Percentiles rank a stretch among this genome's conserved stretches.
Evolutionary conservation across 1,140 invertebrate genomes (phyloP).

Genomic region (Gonioctena quinquepunctata): DNA sequence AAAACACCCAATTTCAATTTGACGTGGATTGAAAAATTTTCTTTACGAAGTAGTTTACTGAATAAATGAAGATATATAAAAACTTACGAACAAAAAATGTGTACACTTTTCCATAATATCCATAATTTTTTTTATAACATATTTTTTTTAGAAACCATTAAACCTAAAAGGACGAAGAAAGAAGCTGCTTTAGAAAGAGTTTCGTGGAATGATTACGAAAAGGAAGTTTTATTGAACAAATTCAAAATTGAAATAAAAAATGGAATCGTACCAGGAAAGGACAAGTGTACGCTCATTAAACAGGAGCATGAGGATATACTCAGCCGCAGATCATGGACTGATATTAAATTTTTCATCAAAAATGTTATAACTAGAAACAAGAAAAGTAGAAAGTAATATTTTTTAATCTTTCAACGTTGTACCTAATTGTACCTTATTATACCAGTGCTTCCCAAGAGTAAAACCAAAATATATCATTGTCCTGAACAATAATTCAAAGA

Average conservation of each 20-base stretch:
- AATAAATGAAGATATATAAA: not conserved
- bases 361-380: conserved; percentile 2
- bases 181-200: not conserved
- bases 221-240: not conserved
- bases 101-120: no score
- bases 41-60: not conserved
- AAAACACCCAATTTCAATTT: not conserved
- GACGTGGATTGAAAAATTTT: not conserved
- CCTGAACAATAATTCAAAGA: no score
- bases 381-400: not conserved
- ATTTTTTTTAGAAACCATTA: not conserved
- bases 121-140: no score
- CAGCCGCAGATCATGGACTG: conserved; percentile 1
- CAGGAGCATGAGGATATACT: conserved; percentile 4
- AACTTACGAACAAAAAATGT: not conserved
- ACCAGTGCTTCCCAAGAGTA: no score
- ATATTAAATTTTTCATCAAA: conserved; percentile 10
- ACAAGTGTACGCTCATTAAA: not conserved
- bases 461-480: no score
- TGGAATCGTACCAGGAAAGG: conserved; percentile 1
- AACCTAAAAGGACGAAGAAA: not conserved
- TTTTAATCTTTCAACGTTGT: not conserved
- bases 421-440: not conserved
- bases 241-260: not conserved
- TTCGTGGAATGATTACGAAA: not conserved